These are phyloP conservation scores for Rotaria macrura DNA, from an alignment of 2,888 invertebrate species.

Conservation along the genomic window DNA sequence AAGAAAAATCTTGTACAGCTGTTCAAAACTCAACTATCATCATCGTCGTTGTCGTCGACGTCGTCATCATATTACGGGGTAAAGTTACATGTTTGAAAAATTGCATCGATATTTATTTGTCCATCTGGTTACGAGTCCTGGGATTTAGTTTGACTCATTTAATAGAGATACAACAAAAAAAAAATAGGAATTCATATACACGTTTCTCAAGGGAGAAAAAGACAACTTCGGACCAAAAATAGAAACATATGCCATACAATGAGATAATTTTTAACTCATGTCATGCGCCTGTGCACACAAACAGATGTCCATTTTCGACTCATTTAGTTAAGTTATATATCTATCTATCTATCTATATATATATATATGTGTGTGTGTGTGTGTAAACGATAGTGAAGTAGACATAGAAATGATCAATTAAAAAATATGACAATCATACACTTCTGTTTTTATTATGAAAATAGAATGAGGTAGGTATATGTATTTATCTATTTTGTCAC, in stretches of 20 bases:
- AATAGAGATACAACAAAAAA: not conserved
- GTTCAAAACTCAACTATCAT: not conserved
- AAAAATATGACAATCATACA: not conserved
- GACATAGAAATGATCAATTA: not conserved
- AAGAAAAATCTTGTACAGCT: not conserved
- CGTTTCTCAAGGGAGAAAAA: not conserved
- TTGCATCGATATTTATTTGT: not conserved
- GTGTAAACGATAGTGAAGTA: not conserved
- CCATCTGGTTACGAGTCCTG: not conserved
- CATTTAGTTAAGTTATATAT: not conserved
- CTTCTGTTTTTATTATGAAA: not conserved
- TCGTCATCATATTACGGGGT: not conserved
- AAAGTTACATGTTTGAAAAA: not conserved
- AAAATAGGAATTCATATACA: not conserved
- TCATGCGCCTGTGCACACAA: constrained; percentile 11
- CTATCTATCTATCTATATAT: too few species aligned
- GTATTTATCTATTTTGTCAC: not conserved
- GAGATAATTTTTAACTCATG: constrained; percentile 4
- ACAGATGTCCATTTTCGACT: constrained; percentile 10
- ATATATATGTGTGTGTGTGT: not conserved
- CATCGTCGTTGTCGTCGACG: too few species aligned
- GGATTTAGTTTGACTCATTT: not conserved
- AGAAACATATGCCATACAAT: constrained; percentile 8
- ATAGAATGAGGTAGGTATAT: not conserved
- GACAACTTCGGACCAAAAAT: not conserved